These are phyloP conservation scores for Octopus sinensis DNA, from an alignment of 1,140 invertebrate species.

Conservation along the genomic window DNA sequence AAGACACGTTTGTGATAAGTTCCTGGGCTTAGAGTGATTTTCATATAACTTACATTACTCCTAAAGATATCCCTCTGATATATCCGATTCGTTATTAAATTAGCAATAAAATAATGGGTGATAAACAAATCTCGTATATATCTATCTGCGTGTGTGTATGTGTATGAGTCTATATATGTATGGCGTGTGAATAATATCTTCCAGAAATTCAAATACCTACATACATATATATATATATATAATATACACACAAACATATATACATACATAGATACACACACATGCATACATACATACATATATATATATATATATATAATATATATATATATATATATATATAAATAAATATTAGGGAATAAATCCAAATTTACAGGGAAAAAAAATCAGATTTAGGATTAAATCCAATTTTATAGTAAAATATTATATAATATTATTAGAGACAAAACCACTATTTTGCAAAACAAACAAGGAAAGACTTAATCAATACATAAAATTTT, in stretches of 20 bases:
- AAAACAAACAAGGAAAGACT: too few species aligned
- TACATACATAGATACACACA: background rate
- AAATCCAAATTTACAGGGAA: too few species aligned
- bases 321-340: background rate
- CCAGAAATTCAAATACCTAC: background rate
- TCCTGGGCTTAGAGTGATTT: too few species aligned
- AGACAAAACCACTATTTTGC: too few species aligned
- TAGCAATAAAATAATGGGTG: background rate
- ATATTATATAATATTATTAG: too few species aligned
- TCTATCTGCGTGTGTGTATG: background rate
- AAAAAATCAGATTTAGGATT: too few species aligned
- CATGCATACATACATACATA: background rate
- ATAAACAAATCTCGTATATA: background rate
- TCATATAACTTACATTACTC: background rate
- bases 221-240: background rate
- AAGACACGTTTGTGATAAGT: too few species aligned
- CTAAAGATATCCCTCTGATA: background rate
- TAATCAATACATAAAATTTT: background rate
- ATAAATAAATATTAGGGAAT: too few species aligned
- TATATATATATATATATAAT: background rate
- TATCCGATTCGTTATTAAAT: background rate
- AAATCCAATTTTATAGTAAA: too few species aligned
- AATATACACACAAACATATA: background rate
- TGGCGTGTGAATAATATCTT: background rate
- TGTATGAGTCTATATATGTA: background rate